Evolutionary conservation across 2,888 invertebrate genomes (phyloP), one percentile per base, ranked within the genome.

Genomic region (Lissocephala sabroskyi): DNA sequence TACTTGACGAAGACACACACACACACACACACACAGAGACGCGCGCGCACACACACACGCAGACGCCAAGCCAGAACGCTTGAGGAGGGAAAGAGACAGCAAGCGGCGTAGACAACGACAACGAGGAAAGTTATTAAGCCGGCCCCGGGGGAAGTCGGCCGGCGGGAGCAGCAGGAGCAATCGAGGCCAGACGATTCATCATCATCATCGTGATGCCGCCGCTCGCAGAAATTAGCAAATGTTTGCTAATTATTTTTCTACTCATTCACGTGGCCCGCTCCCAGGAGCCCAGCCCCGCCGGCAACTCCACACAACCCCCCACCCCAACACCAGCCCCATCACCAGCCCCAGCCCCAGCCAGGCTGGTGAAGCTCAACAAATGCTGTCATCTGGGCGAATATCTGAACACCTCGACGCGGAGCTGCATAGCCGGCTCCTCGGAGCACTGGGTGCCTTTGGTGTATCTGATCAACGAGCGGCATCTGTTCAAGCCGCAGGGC

Each of bases 381-480:
- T 89, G 88, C 79, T 89, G 89, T 71, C 86, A 82, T 18, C 81
- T 84, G 52, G 87, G 86, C 40, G 87, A 88, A 74, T 83, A 84
- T 57, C 80, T 87, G 55, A 83, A 82, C 55, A 79, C 71, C 49
- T 65, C 49, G 3, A 80, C 74, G 51, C 78, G 85, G 71, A 83
- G 82, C 37, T 85, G 85, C 60, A 68, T 79, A 2, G 67, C 80
- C 13, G 84, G 83, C 4, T 75, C 81, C 10, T 77, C 81, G 2
- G 75, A 81, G 43, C 57, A 78, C 2, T 90, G 90, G 89, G 81
- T 86, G 32, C 90, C 91, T 4, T 80, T 86, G 1, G 86, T 90
- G 30, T 91, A 87, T 76, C 87, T 89, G 26, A 87, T 88, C 2
- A 80, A 81, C 14, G 83, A 83, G 11, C 78, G 80, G 13, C 67